Evolutionary conservation across 2,888 invertebrate genomes (phyloP).

Genomic region (Synanthedon myopaeformis): DNA sequence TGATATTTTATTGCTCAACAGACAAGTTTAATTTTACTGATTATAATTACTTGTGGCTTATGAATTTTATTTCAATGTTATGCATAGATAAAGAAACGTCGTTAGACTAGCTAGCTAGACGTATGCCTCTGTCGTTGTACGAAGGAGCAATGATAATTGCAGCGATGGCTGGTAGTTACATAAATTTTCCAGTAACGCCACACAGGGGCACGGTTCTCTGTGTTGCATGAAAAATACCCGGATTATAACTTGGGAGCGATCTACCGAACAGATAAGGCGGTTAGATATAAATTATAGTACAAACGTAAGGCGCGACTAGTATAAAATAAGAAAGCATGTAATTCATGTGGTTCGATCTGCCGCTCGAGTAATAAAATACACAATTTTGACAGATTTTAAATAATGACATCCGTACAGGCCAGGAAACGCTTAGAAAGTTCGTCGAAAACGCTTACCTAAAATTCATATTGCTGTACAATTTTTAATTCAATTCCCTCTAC

Average conservation of each 20-base stretch:
- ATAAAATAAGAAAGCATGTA: slow-evolving; percentile 69
- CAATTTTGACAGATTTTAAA: slow-evolving; percentile 67
- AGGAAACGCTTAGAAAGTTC: slow-evolving; percentile 64
- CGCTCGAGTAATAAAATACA: slow-evolving; percentile 60
- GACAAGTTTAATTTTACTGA: slow-evolving; percentile 1
- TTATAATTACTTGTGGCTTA: neutral
- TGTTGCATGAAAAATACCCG: slow-evolving; percentile 64
- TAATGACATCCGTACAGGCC: slow-evolving; percentile 61
- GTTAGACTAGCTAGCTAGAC: neutral
- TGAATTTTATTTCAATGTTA: neutral
- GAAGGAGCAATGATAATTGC: slow-evolving; percentile 40
- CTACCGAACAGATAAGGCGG: slow-evolving; percentile 50
- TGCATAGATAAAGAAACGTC: neutral
- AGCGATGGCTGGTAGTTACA: slow-evolving; percentile 41
- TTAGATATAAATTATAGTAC: slow-evolving; percentile 65
- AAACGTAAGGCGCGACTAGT: slow-evolving; percentile 64
- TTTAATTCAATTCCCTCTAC: too few relatives aligned
- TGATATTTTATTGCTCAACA: slow-evolving; percentile 34
- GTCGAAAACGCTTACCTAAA: slow-evolving; percentile 36
- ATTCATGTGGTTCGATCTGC: slow-evolving; percentile 61
- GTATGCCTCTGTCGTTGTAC: neutral
- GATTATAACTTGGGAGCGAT: slow-evolving; percentile 67
- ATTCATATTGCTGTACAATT: slow-evolving; percentile 16
- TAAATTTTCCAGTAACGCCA: slow-evolving; percentile 48
- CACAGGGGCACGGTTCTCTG: slow-evolving; percentile 22